Conservation (phyloP, 1,140 invertebrate species). For the Penaeus japonicus region DNA sequence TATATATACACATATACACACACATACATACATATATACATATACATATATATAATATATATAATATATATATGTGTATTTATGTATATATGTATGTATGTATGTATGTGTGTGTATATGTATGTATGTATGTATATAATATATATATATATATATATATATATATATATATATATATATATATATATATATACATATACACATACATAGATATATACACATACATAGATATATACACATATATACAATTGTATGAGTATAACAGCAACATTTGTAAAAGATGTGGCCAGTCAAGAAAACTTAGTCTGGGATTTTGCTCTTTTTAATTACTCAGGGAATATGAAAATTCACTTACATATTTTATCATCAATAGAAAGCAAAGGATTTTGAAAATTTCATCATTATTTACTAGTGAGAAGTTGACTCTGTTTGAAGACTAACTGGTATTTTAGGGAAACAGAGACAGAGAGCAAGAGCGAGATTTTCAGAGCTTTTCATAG, state of each 20-base stretch:
- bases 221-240: not conserved
- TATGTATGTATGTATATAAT: not conserved
- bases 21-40: not conserved
- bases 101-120: not conserved
- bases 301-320: too few relatives aligned
- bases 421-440: too few relatives aligned
- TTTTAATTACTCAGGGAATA: too few relatives aligned
- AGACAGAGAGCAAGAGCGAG: too few relatives aligned
- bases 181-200: not conserved
- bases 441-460: too few relatives aligned
- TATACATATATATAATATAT: conserved; percentile 6
- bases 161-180: conserved; percentile 3
- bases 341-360: too few relatives aligned
- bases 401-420: too few relatives aligned
- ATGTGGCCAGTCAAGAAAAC: too few relatives aligned
- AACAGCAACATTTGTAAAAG: not conserved
- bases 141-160: conserved; percentile 8
- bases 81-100: not conserved
- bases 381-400: too few relatives aligned
- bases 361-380: too few relatives aligned
- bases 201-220: not conserved
- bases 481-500: too few relatives aligned
- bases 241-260: not conserved
- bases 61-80: conserved; percentile 1
- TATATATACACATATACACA: too few relatives aligned